Evolutionary conservation across 2,113 vertebrate genomes (phyloP).

Genomic region (Tympanuchus pallidicinctus): DNA sequence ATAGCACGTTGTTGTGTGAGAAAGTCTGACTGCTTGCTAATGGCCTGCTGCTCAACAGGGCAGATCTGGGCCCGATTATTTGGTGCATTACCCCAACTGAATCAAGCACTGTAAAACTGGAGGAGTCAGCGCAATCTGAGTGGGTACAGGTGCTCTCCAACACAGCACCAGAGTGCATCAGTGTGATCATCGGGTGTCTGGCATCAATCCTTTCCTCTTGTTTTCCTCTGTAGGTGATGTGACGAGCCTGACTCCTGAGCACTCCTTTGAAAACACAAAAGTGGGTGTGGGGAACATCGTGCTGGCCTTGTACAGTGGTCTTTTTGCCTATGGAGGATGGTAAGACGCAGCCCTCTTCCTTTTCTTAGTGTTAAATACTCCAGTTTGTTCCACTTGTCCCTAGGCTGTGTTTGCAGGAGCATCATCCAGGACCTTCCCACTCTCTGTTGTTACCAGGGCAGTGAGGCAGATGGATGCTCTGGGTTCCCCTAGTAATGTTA

Average conservation of each 20-base stretch:
- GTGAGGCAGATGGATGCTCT: background rate
- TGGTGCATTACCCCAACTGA: fast-evolving
- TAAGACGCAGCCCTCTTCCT: slow-evolving; percentile 64
- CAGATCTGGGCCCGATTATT: background rate
- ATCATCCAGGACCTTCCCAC: background rate
- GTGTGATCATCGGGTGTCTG: background rate
- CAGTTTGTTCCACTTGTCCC: background rate
- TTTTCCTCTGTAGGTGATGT: slow-evolving; percentile 79
- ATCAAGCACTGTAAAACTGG: background rate
- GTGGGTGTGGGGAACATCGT: slow-evolving; percentile 89
- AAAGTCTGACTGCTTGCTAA: background rate
- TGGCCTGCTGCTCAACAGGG: background rate
- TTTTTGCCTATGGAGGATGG: slow-evolving; percentile 98
- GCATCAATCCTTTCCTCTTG: background rate
- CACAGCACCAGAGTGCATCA: fast-evolving
- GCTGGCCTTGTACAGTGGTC: slow-evolving; percentile 93
- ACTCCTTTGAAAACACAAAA: slow-evolving; percentile 87
- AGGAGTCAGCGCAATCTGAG: background rate
- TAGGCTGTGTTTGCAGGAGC: background rate
- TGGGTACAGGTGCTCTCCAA: fast-evolving
- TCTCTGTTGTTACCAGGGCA: background rate
- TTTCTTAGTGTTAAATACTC: background rate
- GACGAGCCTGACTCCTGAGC: slow-evolving; percentile 77
- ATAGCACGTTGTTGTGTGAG: background rate
- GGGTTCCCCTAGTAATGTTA: background rate